Evolutionary conservation across 2,113 vertebrate genomes (phyloP).

Genomic region (Helogale parvula): DNA sequence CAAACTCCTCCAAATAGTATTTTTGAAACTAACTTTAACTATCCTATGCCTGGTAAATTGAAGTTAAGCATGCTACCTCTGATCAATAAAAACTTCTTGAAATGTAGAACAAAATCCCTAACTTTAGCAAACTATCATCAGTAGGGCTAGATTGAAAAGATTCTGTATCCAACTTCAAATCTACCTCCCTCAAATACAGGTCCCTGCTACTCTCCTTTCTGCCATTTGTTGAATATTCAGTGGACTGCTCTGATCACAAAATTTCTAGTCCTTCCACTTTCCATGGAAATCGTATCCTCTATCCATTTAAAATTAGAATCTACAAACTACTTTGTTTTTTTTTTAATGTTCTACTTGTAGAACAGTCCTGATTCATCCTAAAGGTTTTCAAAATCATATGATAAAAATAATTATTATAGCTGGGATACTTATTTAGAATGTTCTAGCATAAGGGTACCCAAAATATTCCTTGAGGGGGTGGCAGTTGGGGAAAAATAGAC

Average conservation of each 20-base stretch:
- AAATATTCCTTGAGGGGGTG: constrained; percentile 40
- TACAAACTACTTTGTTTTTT: background rate
- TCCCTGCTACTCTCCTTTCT: background rate
- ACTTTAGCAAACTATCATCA: background rate
- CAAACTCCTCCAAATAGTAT: background rate
- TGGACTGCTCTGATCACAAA: background rate
- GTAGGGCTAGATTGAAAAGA: background rate
- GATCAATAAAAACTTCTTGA: background rate
- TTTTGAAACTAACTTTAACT: background rate
- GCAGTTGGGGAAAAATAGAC: constrained; percentile 32
- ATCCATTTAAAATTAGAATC: background rate
- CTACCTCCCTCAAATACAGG: background rate
- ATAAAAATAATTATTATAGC: background rate
- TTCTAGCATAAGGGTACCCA: constrained; percentile 1
- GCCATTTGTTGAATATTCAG: background rate
- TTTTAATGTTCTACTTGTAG: background rate
- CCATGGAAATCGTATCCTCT: background rate
- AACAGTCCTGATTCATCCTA: background rate
- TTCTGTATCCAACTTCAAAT: background rate
- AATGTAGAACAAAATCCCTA: background rate
- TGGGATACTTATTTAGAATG: constrained; percentile 20
- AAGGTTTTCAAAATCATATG: constrained; percentile 41
- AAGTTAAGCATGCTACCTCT: background rate
- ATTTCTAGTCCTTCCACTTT: background rate
- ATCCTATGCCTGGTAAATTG: background rate